phyloP scores from a whole-genome alignment of 1,140 invertebrate species.

The Drosophila punjabiensis region DNA sequence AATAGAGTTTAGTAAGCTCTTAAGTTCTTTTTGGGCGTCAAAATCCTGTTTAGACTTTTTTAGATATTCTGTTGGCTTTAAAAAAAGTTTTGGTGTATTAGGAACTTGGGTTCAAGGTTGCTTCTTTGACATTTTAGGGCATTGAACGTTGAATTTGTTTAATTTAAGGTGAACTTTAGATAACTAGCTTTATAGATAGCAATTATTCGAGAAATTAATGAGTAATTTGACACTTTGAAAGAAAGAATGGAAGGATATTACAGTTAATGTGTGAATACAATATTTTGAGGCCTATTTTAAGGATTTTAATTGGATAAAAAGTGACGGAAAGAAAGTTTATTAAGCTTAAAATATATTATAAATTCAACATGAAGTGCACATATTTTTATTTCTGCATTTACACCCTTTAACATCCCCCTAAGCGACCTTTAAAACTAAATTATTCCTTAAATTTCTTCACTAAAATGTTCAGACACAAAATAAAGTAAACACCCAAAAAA shows the following conservation, averaged over 20 bases:
- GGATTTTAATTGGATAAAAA: background rate
- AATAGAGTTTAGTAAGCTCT: constrained; percentile 2
- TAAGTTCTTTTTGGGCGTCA: background rate
- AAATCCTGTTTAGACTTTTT: background rate
- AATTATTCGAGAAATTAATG: background rate
- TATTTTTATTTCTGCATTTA: background rate
- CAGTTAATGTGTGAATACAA: background rate
- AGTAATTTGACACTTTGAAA: background rate
- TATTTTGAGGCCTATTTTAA: background rate
- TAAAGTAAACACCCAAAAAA: background rate
- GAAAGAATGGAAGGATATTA: too few relatives aligned
- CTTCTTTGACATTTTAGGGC: background rate
- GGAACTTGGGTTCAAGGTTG: background rate
- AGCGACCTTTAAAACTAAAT: constrained; percentile 21
- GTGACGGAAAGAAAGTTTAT: background rate
- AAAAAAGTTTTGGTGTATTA: background rate
- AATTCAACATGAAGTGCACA: background rate
- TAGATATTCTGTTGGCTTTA: background rate
- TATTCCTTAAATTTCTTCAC: constrained; percentile 25
- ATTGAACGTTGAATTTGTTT: background rate
- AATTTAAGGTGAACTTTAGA: background rate
- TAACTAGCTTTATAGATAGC: background rate
- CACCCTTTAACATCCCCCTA: background rate
- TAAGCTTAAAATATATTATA: background rate
- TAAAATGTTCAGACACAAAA: background rate